phyloP scores from a whole-genome alignment of 2,888 invertebrate genomes.

The Nineta flava region DNA sequence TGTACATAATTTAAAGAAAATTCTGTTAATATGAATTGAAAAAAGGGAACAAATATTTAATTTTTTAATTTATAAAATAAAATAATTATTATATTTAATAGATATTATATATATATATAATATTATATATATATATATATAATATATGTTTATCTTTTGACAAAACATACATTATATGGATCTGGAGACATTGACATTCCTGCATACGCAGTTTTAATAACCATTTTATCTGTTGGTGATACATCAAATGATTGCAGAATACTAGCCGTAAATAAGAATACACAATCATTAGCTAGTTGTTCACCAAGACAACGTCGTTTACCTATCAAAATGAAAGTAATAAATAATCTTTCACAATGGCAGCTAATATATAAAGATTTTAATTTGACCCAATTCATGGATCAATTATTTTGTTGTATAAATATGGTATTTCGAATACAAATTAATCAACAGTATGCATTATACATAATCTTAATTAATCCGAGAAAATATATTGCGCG shows the following conservation, averaged over 20 bases:
- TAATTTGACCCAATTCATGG: too few species aligned
- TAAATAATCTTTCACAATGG: too few species aligned
- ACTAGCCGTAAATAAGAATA: slow-evolving; percentile 43
- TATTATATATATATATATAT: slow-evolving; percentile 17
- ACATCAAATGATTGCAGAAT: slow-evolving; percentile 39
- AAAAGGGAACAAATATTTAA: slow-evolving; percentile 12
- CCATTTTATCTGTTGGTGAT: slow-evolving; percentile 22
- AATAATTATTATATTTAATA: neutral
- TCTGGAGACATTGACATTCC: slow-evolving; percentile 31
- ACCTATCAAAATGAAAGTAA: too few species aligned
- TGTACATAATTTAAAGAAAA: neutral
- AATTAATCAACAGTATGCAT: too few species aligned
- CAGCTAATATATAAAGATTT: too few species aligned
- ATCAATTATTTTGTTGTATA: too few species aligned
- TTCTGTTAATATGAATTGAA: too few species aligned
- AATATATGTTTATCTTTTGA: slow-evolving; percentile 12
- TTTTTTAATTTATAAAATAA: neutral
- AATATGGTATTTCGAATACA: too few species aligned
- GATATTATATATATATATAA: slow-evolving; percentile 6
- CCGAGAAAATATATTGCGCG: too few species aligned
- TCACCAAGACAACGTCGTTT: slow-evolving; percentile 49
- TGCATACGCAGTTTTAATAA: slow-evolving; percentile 28
- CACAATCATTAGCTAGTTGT: slow-evolving; percentile 38
- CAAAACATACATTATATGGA: slow-evolving; percentile 8
- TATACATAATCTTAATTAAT: too few species aligned